These are phyloP conservation scores for Puntigrus tetrazona DNA, from an alignment of 2,113 vertebrate genomes.

Conservation along the genomic window DNA sequence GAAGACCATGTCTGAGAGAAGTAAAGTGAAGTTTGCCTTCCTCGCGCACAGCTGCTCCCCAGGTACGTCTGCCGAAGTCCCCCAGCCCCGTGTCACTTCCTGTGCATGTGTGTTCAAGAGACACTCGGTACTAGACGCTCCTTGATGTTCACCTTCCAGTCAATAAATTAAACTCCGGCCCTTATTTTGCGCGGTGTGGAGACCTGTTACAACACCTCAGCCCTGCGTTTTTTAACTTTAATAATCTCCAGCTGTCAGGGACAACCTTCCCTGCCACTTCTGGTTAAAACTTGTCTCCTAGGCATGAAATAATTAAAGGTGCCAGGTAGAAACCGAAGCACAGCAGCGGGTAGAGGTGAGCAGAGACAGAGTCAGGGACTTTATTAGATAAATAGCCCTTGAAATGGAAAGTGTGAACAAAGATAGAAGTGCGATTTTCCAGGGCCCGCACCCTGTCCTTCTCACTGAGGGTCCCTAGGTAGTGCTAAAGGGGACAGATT, in stretches of 20 bases:
- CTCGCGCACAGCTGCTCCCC: constrained; percentile 56
- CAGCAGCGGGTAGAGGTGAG: constrained; percentile 43
- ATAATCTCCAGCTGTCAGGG: constrained; percentile 63
- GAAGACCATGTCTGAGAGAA: constrained; percentile 38
- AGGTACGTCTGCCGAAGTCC: constrained; percentile 51
- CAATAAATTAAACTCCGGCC: constrained; percentile 52
- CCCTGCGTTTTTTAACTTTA: constrained; percentile 56
- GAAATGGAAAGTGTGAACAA: constrained; percentile 62
- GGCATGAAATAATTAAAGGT: constrained; percentile 66
- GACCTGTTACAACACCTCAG: constrained; percentile 59
- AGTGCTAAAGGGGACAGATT: constrained; percentile 63
- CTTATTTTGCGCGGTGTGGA: constrained; percentile 49
- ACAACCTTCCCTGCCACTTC: constrained; percentile 61
- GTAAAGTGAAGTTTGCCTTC: constrained; percentile 54
- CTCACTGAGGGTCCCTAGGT: constrained; percentile 58
- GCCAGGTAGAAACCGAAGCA: constrained; percentile 52
- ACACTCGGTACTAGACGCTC: constrained; percentile 24
- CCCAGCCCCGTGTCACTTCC: constrained; percentile 50
- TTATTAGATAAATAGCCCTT: constrained; percentile 64
- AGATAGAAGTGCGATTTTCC: constrained; percentile 54
- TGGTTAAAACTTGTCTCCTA: constrained; percentile 65
- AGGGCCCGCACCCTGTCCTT: constrained; percentile 46
- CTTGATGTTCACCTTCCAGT: constrained; percentile 55
- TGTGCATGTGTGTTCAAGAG: constrained; percentile 18
- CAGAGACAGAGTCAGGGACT: constrained; percentile 55